Percentiles rank a stretch among this genome's conserved stretches.
Conservation (phyloP, 2,797 vertebrate genomes). For the Lithobates sylvaticus region DNA sequence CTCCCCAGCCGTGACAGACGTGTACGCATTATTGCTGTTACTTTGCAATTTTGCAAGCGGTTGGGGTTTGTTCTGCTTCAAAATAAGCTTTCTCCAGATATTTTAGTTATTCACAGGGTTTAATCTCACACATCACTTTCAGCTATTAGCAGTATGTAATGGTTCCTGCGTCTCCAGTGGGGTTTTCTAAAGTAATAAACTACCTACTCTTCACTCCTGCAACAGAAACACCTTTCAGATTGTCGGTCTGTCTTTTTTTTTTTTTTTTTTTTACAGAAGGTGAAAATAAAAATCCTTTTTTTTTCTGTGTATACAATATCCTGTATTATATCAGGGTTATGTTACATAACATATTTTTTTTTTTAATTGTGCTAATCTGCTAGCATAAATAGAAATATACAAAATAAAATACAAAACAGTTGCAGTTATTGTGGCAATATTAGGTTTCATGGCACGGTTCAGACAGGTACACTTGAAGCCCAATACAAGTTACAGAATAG, state of each 20-base stretch:
- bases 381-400: background rate
- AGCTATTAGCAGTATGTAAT: constrained; percentile 57
- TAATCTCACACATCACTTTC: constrained; percentile 61
- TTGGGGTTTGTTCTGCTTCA: constrained; percentile 5
- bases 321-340: background rate
- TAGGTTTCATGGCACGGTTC: background rate
- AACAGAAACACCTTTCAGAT: constrained; percentile 21
- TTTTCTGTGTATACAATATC: background rate
- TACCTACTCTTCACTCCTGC: background rate
- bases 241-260: background rate
- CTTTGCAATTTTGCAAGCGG: constrained; percentile 55
- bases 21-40: constrained; percentile 58
- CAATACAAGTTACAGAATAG: background rate
- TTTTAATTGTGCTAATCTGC: background rate
- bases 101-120: constrained; percentile 62
- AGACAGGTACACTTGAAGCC: background rate
- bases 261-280: background rate
- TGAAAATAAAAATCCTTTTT: background rate
- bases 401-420: no score
- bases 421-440: background rate
- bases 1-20: constrained; percentile 54
- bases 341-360: background rate
- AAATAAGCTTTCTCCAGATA: constrained; percentile 31
- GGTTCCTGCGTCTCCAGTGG: background rate
- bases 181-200: constrained; percentile 44